Conservation (phyloP, 2,113 vertebrate genomes). For the Cavia porcellus region DNA sequence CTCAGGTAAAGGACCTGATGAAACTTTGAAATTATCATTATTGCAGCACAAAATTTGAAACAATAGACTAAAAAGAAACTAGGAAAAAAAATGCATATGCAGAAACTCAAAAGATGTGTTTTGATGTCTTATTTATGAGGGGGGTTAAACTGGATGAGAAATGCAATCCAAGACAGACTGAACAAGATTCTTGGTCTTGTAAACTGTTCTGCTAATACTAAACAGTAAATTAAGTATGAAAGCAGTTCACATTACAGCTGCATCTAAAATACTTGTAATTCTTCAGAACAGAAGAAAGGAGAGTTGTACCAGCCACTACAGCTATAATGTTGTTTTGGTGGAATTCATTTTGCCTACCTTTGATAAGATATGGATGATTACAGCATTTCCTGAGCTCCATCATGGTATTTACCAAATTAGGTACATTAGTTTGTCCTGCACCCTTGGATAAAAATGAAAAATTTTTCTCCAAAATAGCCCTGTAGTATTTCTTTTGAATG, state of each 20-base stretch:
- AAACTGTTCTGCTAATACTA: background rate
- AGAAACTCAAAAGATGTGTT: background rate
- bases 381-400: slow-evolving; percentile 99
- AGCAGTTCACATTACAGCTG: background rate
- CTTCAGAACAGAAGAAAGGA: background rate
- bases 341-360: slow-evolving; percentile 89
- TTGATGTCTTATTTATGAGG: background rate
- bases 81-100: background rate
- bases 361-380: slow-evolving; percentile 99
- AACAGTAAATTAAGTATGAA: background rate
- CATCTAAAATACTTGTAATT: background rate
- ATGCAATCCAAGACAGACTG: background rate
- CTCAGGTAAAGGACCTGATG: background rate
- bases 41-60: background rate
- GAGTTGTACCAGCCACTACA: background rate
- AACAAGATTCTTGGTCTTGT: background rate
- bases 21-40: slow-evolving; percentile 4
- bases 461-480: slow-evolving; percentile 98
- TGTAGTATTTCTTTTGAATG: slow-evolving; percentile 99
- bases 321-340: background rate
- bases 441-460: slow-evolving; percentile 99
- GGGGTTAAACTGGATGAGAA: background rate
- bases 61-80: background rate
- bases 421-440: slow-evolving; percentile 97
- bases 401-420: slow-evolving; percentile 99